phyloP scores from a whole-genome alignment of 2,888 invertebrate genomes.

The Tanypteryx hageni region DNA sequence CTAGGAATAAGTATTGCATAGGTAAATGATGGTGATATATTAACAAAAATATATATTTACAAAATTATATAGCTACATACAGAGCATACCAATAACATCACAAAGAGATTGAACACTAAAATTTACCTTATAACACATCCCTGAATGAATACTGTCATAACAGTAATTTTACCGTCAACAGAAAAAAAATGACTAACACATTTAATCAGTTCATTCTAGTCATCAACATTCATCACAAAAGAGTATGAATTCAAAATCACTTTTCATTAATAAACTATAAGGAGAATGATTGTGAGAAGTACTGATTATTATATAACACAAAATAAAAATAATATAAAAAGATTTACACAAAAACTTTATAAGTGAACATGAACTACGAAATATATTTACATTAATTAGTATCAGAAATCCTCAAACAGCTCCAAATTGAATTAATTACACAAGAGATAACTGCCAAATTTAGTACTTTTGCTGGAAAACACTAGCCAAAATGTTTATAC shows the following conservation, averaged over 20 bases:
- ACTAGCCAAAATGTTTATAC: not conserved
- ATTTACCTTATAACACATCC: constrained; percentile 33
- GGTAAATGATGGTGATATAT: not conserved
- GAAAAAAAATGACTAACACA: constrained; percentile 53
- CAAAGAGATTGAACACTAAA: constrained; percentile 40
- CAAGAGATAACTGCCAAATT: not conserved
- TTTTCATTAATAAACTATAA: constrained; percentile 2
- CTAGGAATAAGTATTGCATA: not conserved
- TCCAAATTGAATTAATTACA: not conserved
- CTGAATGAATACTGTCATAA: constrained; percentile 59
- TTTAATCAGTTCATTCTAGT: not conserved
- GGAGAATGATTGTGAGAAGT: not conserved
- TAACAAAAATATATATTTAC: constrained; percentile 61
- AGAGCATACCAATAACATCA: constrained; percentile 55
- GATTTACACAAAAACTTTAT: not conserved
- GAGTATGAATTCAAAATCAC: not conserved
- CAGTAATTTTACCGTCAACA: constrained; percentile 45
- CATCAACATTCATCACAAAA: not conserved
- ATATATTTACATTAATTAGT: not conserved
- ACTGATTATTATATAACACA: not conserved
- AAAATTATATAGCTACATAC: constrained; percentile 53
- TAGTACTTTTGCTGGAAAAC: not conserved
- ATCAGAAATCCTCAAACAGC: not conserved
- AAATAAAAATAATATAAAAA: constrained; percentile 49
- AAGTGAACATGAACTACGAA: not conserved